These are phyloP conservation scores for Malurus alboscapulatus DNA, from an alignment of 2,113 vertebrate genomes.

Conservation along the genomic window DNA sequence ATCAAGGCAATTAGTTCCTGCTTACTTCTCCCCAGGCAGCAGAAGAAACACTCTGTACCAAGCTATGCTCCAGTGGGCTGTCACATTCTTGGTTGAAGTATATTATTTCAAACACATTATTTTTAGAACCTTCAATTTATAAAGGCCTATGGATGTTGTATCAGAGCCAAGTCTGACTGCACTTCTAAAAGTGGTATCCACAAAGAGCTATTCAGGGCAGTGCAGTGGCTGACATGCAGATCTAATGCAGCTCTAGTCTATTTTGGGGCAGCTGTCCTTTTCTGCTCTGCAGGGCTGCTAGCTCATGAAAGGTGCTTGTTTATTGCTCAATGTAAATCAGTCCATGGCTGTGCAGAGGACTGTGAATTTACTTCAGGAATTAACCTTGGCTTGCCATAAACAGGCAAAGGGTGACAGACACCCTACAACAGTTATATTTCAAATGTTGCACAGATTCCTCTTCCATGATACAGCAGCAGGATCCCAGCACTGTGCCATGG, in stretches of 20 bases:
- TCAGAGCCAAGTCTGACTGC: not conserved
- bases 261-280: not conserved
- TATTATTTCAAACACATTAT: constrained; percentile 2
- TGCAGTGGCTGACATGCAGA: not conserved
- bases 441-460: not conserved
- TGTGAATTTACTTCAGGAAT: not conserved
- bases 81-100: not conserved
- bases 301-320: not conserved
- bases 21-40: not conserved
- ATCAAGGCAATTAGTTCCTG: not conserved
- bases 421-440: not conserved
- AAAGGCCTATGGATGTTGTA: not conserved
- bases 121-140: constrained; percentile 15
- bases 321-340: not conserved
- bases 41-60: not conserved
- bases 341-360: not conserved
- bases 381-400: not conserved
- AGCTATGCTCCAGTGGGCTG: not conserved
- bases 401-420: not conserved
- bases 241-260: not conserved
- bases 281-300: not conserved
- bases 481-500: not conserved
- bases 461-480: not conserved
- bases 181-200: not conserved
- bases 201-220: not conserved